Conservation (phyloP, 2,888 invertebrate genomes). For the Lottia scabra region DNA sequence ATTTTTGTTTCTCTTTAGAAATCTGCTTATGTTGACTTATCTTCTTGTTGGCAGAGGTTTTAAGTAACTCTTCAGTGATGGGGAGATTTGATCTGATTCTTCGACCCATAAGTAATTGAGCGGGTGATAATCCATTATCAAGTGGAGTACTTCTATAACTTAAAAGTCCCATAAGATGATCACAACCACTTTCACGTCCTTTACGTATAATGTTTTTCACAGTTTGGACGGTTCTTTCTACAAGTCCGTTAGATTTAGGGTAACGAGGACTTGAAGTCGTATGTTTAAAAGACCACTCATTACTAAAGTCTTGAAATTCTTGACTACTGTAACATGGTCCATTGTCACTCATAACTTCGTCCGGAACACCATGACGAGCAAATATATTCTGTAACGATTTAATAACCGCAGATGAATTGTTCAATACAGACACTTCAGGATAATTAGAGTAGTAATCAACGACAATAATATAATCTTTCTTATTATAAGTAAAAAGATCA, state of each 20-base stretch:
- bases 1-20: constrained; percentile 28
- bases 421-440: constrained; percentile 3
- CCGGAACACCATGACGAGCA: constrained; percentile 18
- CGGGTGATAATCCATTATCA: constrained; percentile 22
- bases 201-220: constrained; percentile 27
- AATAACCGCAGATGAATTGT: too few species aligned
- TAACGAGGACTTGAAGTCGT: constrained; percentile 19
- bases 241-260: constrained; percentile 25
- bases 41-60: not conserved
- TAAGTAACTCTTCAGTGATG: not conserved
- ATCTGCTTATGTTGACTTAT: constrained; percentile 13
- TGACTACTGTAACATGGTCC: constrained; percentile 12
- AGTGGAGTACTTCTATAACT: constrained; percentile 26
- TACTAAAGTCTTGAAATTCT: constrained; percentile 19
- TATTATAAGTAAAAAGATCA: constrained; percentile 2
- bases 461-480: constrained; percentile 13
- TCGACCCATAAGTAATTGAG: constrained; percentile 24
- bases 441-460: constrained; percentile 13
- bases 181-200: constrained; percentile 3
- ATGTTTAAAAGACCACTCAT: constrained; percentile 18
- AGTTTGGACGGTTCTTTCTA: constrained; percentile 23
- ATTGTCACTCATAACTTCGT: constrained; percentile 16
- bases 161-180: constrained; percentile 17
- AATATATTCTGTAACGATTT: constrained; percentile 8
- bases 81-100: constrained; percentile 13